Percentiles rank a stretch among this genome's conserved stretches.
Evolutionary conservation across 2,888 invertebrate genomes (phyloP).

Genomic region (Drosophila putrida): DNA sequence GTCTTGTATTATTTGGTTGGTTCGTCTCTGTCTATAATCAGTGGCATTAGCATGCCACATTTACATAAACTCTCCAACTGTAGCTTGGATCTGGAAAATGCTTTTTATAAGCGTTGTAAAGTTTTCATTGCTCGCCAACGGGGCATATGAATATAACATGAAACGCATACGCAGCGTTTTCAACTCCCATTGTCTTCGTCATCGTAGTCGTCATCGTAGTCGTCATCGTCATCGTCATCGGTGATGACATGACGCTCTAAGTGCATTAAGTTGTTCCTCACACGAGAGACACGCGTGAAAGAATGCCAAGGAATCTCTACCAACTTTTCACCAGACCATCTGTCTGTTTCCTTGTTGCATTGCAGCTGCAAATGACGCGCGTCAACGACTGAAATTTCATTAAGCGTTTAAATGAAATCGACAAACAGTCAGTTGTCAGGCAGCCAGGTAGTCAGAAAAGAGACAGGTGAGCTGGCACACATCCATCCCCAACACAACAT

Average conservation of each 20-base stretch:
- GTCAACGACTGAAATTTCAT: slow-evolving; percentile 76
- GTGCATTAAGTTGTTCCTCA: slow-evolving; percentile 85
- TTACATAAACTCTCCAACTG: slow-evolving; percentile 58
- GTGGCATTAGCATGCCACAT: slow-evolving; percentile 71
- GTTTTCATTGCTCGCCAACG: slow-evolving; percentile 50
- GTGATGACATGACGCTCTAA: slow-evolving; percentile 74
- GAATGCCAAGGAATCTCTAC: slow-evolving; percentile 47
- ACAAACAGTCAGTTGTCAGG: slow-evolving; percentile 66
- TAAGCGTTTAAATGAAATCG: slow-evolving; percentile 77
- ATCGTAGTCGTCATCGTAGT: slow-evolving; percentile 26
- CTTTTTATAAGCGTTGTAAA: slow-evolving; percentile 50
- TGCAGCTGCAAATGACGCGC: slow-evolving; percentile 73
- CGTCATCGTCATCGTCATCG: slow-evolving; percentile 35
- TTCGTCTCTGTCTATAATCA: slow-evolving; percentile 60
- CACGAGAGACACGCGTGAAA: slow-evolving; percentile 59
- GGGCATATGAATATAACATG: slow-evolving; percentile 65
- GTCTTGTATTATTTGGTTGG: slow-evolving; percentile 18
- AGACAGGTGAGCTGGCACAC: slow-evolving; percentile 1
- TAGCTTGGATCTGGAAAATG: slow-evolving; percentile 27
- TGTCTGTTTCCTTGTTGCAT: slow-evolving; percentile 31
- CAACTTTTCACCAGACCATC: slow-evolving; percentile 8
- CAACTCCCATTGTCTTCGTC: slow-evolving; percentile 9
- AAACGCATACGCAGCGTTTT: slow-evolving; percentile 52
- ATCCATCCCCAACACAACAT: slow-evolving; percentile 66
- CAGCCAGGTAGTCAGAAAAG: slow-evolving; percentile 30